Conservation (phyloP, 2,888 invertebrate species). For the Caenorhabditis virilis region DNA sequence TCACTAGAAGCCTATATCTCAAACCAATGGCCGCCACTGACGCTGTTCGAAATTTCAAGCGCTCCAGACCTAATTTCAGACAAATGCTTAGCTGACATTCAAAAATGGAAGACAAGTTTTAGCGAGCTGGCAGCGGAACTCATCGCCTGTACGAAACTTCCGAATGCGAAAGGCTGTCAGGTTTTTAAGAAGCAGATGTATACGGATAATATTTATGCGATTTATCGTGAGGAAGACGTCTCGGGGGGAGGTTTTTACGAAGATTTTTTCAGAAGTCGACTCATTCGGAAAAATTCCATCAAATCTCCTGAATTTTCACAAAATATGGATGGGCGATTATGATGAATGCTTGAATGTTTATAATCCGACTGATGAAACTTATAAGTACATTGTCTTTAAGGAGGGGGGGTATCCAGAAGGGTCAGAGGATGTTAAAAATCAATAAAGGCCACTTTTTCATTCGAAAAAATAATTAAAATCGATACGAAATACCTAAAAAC, state of each 20-base stretch:
- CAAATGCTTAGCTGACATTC: conserved; percentile 7
- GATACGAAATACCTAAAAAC: too few species aligned
- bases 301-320: conserved; percentile 22
- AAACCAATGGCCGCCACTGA: too few species aligned
- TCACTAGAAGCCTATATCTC: too few species aligned
- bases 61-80: too few species aligned
- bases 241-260: neutral
- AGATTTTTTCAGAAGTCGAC: conserved; percentile 19
- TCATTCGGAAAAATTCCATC: conserved; percentile 29
- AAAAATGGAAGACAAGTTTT: conserved; percentile 17
- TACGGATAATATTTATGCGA: conserved; percentile 15
- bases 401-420: too few species aligned
- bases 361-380: conserved; percentile 6
- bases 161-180: conserved; percentile 9
- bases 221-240: conserved; percentile 15
- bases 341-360: conserved; percentile 22
- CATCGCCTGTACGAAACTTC: conserved; percentile 4
- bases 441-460: too few species aligned
- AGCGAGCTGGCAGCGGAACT: conserved; percentile 12
- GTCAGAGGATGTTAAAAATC: too few species aligned
- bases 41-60: too few species aligned
- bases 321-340: conserved; percentile 35
- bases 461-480: too few species aligned
- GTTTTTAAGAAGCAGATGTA: conserved; percentile 11
- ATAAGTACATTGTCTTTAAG: too few species aligned